Conservation (phyloP, 1,140 invertebrate species). For the Battus philenor region DNA sequence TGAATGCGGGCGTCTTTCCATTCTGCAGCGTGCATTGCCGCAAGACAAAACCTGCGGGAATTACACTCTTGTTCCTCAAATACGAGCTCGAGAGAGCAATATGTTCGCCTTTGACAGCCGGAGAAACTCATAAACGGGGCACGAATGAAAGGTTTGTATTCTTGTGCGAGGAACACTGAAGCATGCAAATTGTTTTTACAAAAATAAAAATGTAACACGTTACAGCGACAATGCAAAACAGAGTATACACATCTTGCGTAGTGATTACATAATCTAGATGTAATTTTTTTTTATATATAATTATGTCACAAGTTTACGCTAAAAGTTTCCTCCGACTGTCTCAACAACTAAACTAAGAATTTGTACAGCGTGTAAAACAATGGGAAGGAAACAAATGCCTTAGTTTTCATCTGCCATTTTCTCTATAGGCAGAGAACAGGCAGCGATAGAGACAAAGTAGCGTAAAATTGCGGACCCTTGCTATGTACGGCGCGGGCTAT, state of each 20-base stretch:
- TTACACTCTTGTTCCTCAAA: slow-evolving; percentile 60
- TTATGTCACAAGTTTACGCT: too few species aligned
- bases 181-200: slow-evolving; percentile 14
- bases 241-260: too few species aligned
- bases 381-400: slow-evolving; percentile 32
- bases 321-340: too few species aligned
- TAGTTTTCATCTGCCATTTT: slow-evolving; percentile 40
- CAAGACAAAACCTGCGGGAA: slow-evolving; percentile 66
- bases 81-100: slow-evolving; percentile 50
- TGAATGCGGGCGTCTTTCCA: slow-evolving; percentile 57
- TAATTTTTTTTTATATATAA: too few species aligned
- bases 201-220: too few species aligned
- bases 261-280: too few species aligned
- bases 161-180: slow-evolving; percentile 34
- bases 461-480: slow-evolving; percentile 41
- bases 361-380: too few species aligned
- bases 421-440: slow-evolving; percentile 33
- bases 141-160: slow-evolving; percentile 35
- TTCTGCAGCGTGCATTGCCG: slow-evolving; percentile 55
- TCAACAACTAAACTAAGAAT: too few species aligned
- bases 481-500: slow-evolving; percentile 31
- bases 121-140: slow-evolving; percentile 55
- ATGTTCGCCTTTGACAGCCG: slow-evolving; percentile 60
- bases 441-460: slow-evolving; percentile 54
- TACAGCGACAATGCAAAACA: too few species aligned